Percentiles rank a stretch among this genome's conserved stretches.
phyloP scores from a whole-genome alignment of 2,797 vertebrate genomes.

The Enteromius anoplus region DNA sequence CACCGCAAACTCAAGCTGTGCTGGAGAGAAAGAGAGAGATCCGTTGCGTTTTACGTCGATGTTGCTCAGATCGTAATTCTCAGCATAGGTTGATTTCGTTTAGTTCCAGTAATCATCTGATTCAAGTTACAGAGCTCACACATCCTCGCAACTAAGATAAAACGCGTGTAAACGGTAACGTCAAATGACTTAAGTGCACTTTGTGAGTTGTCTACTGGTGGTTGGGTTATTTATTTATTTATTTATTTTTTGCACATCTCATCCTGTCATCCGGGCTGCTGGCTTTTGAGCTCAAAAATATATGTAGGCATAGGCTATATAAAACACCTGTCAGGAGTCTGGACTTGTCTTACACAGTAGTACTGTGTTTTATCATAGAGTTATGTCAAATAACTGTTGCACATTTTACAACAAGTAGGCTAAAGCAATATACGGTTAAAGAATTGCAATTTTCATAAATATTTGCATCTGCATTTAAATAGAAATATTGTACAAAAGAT shows the following conservation, averaged over 20 bases:
- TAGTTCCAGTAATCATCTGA: not conserved
- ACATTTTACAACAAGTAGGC: not conserved
- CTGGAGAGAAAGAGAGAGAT: not conserved
- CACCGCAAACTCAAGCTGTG: not conserved
- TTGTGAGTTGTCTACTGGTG: not conserved
- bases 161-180: not conserved
- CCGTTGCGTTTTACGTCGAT: not conserved
- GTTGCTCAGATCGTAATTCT: not conserved
- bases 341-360: too few relatives aligned
- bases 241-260: not conserved
- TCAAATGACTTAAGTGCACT: not conserved
- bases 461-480: not conserved
- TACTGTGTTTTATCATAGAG: not conserved
- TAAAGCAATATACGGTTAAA: not conserved
- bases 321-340: not conserved
- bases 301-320: not conserved
- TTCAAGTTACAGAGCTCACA: not conserved
- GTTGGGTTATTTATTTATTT: too few relatives aligned
- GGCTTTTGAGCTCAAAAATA: not conserved
- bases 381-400: not conserved
- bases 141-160: not conserved
- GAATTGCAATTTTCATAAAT: not conserved
- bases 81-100: not conserved
- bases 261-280: not conserved
- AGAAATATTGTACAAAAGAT: too few relatives aligned